phyloP scores from a whole-genome alignment of 2,888 invertebrate genomes.

The Prosapia bicincta region DNA sequence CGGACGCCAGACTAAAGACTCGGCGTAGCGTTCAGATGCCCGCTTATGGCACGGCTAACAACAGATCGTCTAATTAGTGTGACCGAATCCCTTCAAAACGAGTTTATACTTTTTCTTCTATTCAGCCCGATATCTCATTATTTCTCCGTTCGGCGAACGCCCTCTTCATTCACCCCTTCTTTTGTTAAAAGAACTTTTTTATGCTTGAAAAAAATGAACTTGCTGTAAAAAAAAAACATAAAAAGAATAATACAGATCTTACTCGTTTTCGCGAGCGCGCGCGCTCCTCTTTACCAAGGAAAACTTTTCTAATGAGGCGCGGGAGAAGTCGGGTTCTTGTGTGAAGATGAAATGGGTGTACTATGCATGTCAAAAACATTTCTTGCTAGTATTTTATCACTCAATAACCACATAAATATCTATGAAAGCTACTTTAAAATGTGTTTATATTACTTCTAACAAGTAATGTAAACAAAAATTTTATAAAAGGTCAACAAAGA shows the following conservation, averaged over 20 bases:
- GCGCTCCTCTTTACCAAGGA: not conserved
- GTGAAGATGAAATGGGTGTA: not conserved
- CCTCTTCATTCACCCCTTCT: constrained; percentile 12
- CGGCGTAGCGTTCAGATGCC: constrained; percentile 28
- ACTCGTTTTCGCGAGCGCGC: too few species aligned
- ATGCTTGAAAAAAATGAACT: not conserved
- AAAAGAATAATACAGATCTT: not conserved
- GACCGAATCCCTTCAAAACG: constrained; percentile 37
- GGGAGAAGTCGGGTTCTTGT: constrained; percentile 2
- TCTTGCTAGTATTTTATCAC: too few species aligned
- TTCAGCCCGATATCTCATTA: constrained; percentile 34
- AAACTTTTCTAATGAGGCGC: constrained; percentile 2
- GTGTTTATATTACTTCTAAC: too few species aligned
- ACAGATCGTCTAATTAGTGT: constrained; percentile 35
- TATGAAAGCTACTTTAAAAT: too few species aligned
- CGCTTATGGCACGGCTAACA: constrained; percentile 36
- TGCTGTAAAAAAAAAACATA: not conserved
- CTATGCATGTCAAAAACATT: not conserved
- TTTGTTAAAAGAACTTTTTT: not conserved
- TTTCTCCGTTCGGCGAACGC: constrained; percentile 22
- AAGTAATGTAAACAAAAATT: too few species aligned
- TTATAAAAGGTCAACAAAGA: too few species aligned
- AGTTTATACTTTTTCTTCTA: constrained; percentile 36
- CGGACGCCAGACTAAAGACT: constrained; percentile 27
- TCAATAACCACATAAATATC: too few species aligned